These are phyloP conservation scores for Forbesichthys agassizii DNA, from an alignment of 2,113 vertebrate genomes.

Conservation along the genomic window DNA sequence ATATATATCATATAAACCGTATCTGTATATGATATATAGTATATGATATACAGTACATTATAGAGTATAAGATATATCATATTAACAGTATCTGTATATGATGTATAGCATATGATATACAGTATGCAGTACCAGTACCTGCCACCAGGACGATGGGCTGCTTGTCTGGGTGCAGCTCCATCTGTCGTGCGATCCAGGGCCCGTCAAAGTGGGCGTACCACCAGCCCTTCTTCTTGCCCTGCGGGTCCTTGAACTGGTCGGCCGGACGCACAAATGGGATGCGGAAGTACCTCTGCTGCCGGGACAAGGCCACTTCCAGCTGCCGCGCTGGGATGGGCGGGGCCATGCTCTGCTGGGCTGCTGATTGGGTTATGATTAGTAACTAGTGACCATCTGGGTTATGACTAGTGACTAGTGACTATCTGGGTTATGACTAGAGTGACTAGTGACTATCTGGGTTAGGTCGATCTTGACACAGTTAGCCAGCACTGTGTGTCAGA, in stretches of 20 bases:
- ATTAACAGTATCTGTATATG: too few species aligned
- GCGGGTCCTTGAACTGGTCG: slow-evolving; percentile 93
- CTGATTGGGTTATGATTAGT: background rate
- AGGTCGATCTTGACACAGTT: too few species aligned
- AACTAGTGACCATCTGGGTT: too few species aligned
- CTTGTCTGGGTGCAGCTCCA: slow-evolving; percentile 98
- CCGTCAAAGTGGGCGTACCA: slow-evolving; percentile 99
- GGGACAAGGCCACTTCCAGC: slow-evolving; percentile 84
- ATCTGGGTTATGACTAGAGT: too few species aligned
- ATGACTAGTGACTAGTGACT: too few species aligned
- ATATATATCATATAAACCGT: too few species aligned
- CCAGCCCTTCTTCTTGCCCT: slow-evolving; percentile 97
- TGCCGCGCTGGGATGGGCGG: slow-evolving; percentile 82
- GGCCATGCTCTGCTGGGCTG: slow-evolving; percentile 86
- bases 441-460: too few species aligned
- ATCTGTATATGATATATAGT: too few species aligned
- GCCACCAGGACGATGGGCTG: slow-evolving; percentile 94
- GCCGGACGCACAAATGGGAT: slow-evolving; percentile 95
- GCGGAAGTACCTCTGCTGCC: slow-evolving; percentile 94
- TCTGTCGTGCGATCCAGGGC: slow-evolving; percentile 94
- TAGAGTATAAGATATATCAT: too few species aligned
- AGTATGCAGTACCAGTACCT: slow-evolving; percentile 66
- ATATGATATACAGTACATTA: slow-evolving; percentile 36
- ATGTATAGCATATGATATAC: too few species aligned
- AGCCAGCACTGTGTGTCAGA: too few species aligned